Evolutionary conservation across 2,888 invertebrate genomes (phyloP).

Genomic region (Trissoscelio sp.): DNA sequence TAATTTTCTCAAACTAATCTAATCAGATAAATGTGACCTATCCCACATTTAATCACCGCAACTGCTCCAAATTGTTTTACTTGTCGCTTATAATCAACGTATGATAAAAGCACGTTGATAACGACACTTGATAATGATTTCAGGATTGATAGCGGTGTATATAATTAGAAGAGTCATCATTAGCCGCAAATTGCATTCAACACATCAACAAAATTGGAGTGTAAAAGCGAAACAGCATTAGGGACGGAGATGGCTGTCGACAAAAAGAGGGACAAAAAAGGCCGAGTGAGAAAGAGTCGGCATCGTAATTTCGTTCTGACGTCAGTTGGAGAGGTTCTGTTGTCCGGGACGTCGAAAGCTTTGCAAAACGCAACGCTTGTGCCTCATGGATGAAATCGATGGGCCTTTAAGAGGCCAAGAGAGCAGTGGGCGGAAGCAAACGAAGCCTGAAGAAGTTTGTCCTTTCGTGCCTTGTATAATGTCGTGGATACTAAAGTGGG

Average conservation of each 20-base stretch:
- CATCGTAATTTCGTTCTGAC: conserved; percentile 30
- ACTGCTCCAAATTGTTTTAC: neutral
- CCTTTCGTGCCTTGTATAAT: conserved; percentile 10
- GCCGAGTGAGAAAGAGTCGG: neutral
- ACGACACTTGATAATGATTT: conserved; percentile 2
- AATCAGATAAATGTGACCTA: too few species aligned
- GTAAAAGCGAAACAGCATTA: conserved; percentile 18
- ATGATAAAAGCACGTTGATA: conserved; percentile 12
- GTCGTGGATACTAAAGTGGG: conserved; percentile 2
- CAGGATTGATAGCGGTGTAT: conserved; percentile 3
- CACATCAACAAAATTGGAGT: conserved; percentile 16
- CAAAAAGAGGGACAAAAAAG: neutral
- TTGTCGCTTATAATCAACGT: neutral
- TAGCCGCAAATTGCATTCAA: conserved; percentile 23
- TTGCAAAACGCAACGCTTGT: conserved; percentile 12
- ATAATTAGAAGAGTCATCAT: conserved; percentile 18
- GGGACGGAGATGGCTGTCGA: neutral
- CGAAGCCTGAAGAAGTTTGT: conserved; percentile 17
- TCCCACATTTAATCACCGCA: neutral
- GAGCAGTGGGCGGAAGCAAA: conserved; percentile 24
- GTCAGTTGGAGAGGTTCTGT: conserved; percentile 19
- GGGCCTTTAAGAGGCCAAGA: conserved; percentile 37
- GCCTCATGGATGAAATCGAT: conserved; percentile 41
- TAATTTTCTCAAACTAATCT: too few species aligned
- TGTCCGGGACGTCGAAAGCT: conserved; percentile 23